Base-by-base conservation (phyloP, 1,140 invertebrate species). In the Caerostris darwini region DNA sequence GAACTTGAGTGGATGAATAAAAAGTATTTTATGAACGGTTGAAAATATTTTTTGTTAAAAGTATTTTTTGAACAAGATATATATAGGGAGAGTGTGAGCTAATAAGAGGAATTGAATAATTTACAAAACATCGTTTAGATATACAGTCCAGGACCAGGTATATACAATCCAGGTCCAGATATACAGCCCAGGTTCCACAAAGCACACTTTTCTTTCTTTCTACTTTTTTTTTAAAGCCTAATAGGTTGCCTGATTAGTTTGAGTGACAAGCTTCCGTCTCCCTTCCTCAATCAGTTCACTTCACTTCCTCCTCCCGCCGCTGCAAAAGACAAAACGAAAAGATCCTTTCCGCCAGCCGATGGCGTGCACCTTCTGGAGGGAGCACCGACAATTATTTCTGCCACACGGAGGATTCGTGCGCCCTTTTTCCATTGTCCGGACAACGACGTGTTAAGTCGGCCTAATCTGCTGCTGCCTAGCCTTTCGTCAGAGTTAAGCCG, bases 371-470 rank as follows among this genome's bases (percentile, higher is more conserved):
- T 67, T 67, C 61, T 67, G 61, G 61, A n/a, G 61, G 14, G 69
- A 77, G 81, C 54, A 90, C 89, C 61, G 53, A 34, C 89, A 90
- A 90, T 90, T 90, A 90, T 90, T 90, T 90, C 89, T 57, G 69
- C 89, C 89, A 81, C 67, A n/a, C 50, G 17, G n/a, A 58, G 34
- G 14, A 64, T 81, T 56, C 89, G 71, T 81, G 71, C 89, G 86
- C 89, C 56, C 69, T 17, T 81, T 59, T 34, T 57, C 71, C 69
- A 90, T 81, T 90, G 89, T 77, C 71, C 71, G 56, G 67, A 64
- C 54, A 81, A 90, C 67, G 67, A 81, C 69, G 71, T 81, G 67
- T 77, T 90, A 89, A 87, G 85, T 89, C 87, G 14, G 87, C 50
- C 50, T 89, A 69, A 89, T 89, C 61, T 87, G 85, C 50, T 12